phyloP scores from a whole-genome alignment of 2,888 invertebrate species.

The Gymnocheta viridis region DNA sequence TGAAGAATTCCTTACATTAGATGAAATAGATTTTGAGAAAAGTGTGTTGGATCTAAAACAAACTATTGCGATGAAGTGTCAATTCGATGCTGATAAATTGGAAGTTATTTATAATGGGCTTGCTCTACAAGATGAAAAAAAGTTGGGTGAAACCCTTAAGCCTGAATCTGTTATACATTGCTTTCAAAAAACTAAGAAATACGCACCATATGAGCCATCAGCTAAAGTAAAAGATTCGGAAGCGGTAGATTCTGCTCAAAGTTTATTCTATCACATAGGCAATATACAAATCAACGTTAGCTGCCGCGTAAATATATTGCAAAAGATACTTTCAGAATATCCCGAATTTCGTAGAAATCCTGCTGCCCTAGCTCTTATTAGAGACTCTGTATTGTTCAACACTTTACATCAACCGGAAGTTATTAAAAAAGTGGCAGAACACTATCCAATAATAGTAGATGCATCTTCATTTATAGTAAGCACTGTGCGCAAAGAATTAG shows the following conservation, averaged over 20 bases:
- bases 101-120: slow-evolving; percentile 87
- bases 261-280: slow-evolving; percentile 78
- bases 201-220: slow-evolving; percentile 74
- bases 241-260: slow-evolving; percentile 70
- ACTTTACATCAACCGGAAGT: slow-evolving; percentile 86
- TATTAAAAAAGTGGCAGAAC: slow-evolving; percentile 85
- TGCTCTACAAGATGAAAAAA: slow-evolving; percentile 84
- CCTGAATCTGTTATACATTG: slow-evolving; percentile 84
- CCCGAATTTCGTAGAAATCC: slow-evolving; percentile 87
- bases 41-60: slow-evolving; percentile 84
- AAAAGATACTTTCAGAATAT: slow-evolving; percentile 86
- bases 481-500: slow-evolving; percentile 80
- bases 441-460: slow-evolving; percentile 87
- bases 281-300: slow-evolving; percentile 82
- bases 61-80: slow-evolving; percentile 82
- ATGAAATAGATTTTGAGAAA: slow-evolving; percentile 84
- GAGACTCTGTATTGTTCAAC: slow-evolving; percentile 87
- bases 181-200: slow-evolving; percentile 80
- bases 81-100: slow-evolving; percentile 83
- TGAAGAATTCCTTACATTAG: slow-evolving; percentile 84
- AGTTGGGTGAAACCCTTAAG: slow-evolving; percentile 84
- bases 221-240: slow-evolving; percentile 61
- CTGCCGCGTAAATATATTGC: slow-evolving; percentile 83
- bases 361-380: slow-evolving; percentile 87
- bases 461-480: slow-evolving; percentile 83